These are phyloP conservation scores for Calyptommatus sinebrachiatus DNA, from an alignment of 2,113 vertebrate species.

Conservation along the genomic window DNA sequence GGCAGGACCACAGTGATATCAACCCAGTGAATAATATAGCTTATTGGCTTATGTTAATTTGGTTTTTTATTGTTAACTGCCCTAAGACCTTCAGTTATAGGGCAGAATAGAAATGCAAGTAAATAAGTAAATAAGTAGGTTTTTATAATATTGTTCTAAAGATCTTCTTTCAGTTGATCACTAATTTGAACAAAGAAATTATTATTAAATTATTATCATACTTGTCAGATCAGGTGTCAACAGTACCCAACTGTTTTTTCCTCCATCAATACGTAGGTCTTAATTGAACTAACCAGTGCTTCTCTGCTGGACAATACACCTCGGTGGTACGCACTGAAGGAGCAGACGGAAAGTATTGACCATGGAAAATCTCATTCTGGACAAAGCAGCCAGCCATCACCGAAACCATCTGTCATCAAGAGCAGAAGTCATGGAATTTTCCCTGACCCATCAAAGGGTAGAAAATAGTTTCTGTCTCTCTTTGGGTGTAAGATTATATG, in stretches of 20 bases:
- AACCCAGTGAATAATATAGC: too few species aligned
- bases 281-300: constrained; percentile 91
- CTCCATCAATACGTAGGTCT: constrained; percentile 74
- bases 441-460: constrained; percentile 96
- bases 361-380: constrained; percentile 83
- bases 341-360: constrained; percentile 93
- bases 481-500: neutral
- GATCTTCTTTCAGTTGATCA: neutral
- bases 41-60: neutral
- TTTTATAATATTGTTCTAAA: neutral
- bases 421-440: constrained; percentile 98
- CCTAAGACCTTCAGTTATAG: too few species aligned
- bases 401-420: constrained; percentile 96
- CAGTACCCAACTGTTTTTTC: constrained; percentile 14
- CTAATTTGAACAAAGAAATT: neutral
- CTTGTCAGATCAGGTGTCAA: constrained; percentile 7
- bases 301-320: constrained; percentile 91
- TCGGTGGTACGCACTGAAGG: constrained; percentile 90
- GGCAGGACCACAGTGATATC: too few species aligned
- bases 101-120: too few species aligned
- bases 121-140: too few species aligned
- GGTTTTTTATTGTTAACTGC: too few species aligned
- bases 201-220: neutral
- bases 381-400: constrained; percentile 84
- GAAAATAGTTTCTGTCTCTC: constrained; percentile 48